Evolutionary conservation across 23 tunicate species (phyloP).

Genomic region (Botrylloides violaceus): DNA sequence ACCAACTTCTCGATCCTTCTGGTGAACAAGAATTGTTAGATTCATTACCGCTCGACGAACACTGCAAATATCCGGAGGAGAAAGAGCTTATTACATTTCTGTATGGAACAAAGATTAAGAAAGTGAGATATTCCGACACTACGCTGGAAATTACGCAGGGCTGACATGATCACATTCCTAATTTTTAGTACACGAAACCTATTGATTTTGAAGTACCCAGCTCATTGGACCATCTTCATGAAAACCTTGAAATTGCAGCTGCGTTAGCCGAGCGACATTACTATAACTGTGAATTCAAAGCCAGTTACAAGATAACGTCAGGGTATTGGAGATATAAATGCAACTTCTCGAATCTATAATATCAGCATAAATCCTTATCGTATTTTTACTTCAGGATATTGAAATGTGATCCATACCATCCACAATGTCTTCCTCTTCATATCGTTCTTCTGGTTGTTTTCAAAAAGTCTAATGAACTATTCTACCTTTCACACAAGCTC

Average conservation of each 20-base stretch:
- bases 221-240: slow-evolving; percentile 37
- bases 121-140: slow-evolving; percentile 10
- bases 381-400: slow-evolving; percentile 35
- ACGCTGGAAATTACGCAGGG: neutral
- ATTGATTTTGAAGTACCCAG: slow-evolving; percentile 50
- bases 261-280: slow-evolving; percentile 84
- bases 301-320: slow-evolving; percentile 54
- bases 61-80: slow-evolving; percentile 46
- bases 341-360: neutral
- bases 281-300: slow-evolving; percentile 80
- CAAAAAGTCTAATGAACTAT: slow-evolving; percentile 62
- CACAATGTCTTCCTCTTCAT: slow-evolving; percentile 65
- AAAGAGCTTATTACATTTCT: slow-evolving; percentile 43
- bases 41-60: slow-evolving; percentile 45
- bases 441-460: slow-evolving; percentile 71
- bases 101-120: slow-evolving; percentile 46
- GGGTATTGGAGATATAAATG: slow-evolving; percentile 19
- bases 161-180: neutral
- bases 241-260: slow-evolving; percentile 82
- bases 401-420: slow-evolving; percentile 67
- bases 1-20: slow-evolving; percentile 66
- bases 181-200: slow-evolving; percentile 71
- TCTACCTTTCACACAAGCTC: slow-evolving; percentile 73
- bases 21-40: slow-evolving; percentile 73
- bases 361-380: neutral